Base-by-base conservation (phyloP, 2,797 vertebrate species). In the Myotis findleyi region DNA sequence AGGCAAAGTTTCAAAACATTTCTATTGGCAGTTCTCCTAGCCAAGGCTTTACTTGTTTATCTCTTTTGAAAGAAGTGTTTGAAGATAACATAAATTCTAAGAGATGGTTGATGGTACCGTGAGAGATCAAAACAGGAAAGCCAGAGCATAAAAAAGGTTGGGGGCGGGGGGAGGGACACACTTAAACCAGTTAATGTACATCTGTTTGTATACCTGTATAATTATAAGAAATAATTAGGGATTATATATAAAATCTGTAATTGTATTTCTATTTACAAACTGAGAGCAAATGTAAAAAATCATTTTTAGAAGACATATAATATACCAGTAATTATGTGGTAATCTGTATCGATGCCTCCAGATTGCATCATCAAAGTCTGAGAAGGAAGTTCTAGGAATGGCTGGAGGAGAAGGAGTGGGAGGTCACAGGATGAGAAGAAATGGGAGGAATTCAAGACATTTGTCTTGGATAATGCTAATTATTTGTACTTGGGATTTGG, bases 261-360 rank as follows among this genome's bases (percentile, higher is more conserved):
- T 72, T 89, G 1, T 80, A 69, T 79, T 94, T 95, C 23, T 92
- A 0, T 89, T 91, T 84, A 44, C 2, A 87, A 92, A 53, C 33
- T 77, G 62, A 94, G 93, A 88, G 5, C 5, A 93, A 73, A 73
- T 87, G 5, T 83, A 68, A 92, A 96, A 68, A 77, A 79, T 77
- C 9, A 92, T 89, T 94, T n/a, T 57, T 79, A 92, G 76, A 85
- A 77, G 66, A 73, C 83, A 66, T 2, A 68, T 55, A 57, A 64
- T 59, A 25, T 21, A 71, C 53, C 75, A 89, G 47, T 76, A 71
- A 91, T 87, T 49, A 49, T 57, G 47, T 95, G 38, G 4, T 33
- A 66, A 87, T 57, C 38, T 81, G 27, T 87, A 47, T 33, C 27
- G 77, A 1, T 25, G 76, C 21, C 21, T 77, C 21, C 53, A 44